Conservation (phyloP, 2,113 vertebrate genomes). For the Raja brachyura region DNA sequence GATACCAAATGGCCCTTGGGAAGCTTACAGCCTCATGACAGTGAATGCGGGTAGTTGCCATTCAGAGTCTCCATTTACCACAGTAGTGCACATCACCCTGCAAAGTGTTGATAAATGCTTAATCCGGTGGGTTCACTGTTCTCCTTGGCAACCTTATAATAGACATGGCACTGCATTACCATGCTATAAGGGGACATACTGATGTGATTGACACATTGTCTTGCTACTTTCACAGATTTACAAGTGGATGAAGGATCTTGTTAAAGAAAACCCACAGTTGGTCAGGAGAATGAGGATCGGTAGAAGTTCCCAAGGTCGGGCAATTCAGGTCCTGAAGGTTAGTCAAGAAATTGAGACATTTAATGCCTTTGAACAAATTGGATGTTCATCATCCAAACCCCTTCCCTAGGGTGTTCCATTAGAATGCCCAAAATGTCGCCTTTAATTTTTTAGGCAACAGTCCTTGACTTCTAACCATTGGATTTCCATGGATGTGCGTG, state of each 20-base stretch:
- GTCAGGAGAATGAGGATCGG: conserved; percentile 58
- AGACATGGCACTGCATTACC: background rate
- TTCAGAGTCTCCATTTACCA: background rate
- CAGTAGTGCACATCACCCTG: background rate
- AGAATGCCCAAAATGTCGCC: no score
- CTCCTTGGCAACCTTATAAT: background rate
- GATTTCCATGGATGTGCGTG: no score
- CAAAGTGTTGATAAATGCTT: background rate
- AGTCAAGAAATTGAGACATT: background rate
- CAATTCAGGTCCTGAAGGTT: conserved; percentile 63
- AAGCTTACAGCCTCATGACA: background rate
- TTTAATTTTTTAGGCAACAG: background rate
- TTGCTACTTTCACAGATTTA: conserved; percentile 51
- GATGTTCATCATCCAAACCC: no score
- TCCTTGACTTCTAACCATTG: background rate
- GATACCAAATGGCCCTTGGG: background rate
- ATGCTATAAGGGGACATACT: background rate
- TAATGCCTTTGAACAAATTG: background rate
- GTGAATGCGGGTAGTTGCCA: background rate
- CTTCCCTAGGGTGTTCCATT: no score
- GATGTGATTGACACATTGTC: background rate
- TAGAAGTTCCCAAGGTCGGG: conserved; percentile 55
- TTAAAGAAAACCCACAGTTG: conserved; percentile 46
- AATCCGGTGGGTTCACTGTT: no score
- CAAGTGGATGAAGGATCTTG: conserved; percentile 53